phyloP scores from a whole-genome alignment of 2,797 vertebrate species.

The Numenius phaeopus region DNA sequence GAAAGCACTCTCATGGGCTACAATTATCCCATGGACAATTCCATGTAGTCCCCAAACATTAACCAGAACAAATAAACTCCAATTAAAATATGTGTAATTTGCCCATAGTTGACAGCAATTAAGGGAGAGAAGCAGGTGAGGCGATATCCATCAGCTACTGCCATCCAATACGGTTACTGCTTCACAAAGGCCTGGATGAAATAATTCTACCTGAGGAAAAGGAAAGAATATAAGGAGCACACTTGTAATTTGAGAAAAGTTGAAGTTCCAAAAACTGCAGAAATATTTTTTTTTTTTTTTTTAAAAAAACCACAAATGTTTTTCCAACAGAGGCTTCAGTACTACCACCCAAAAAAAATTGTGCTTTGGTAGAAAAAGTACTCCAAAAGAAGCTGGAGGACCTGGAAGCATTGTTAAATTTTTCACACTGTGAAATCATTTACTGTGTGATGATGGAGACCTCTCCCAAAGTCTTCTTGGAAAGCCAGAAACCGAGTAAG shows the following conservation, averaged over 20 bases:
- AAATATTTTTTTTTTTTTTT: not conserved
- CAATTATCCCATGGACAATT: not conserved
- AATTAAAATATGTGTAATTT: not conserved
- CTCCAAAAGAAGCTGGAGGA: not conserved
- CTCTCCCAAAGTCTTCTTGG: not conserved
- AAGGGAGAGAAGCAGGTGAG: not conserved
- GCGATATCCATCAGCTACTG: accelerated
- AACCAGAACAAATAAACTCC: not conserved
- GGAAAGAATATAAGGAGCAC: not conserved
- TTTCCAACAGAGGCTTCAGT: not conserved
- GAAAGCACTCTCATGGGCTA: not conserved
- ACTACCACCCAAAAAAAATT: not conserved
- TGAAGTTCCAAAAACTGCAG: not conserved
- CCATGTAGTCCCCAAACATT: not conserved
- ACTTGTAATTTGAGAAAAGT: not conserved
- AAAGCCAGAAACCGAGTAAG: not conserved
- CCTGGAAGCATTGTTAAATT: not conserved
- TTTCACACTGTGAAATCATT: not conserved
- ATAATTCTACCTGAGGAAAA: not conserved
- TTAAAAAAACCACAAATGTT: not conserved
- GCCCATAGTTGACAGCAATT: not conserved
- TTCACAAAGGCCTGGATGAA: not conserved
- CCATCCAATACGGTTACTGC: not conserved
- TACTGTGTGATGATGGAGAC: not conserved
- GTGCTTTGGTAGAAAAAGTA: not conserved